These are phyloP conservation scores for Drosophila silvestris DNA, from an alignment of 2,888 invertebrate species.

Conservation along the genomic window DNA sequence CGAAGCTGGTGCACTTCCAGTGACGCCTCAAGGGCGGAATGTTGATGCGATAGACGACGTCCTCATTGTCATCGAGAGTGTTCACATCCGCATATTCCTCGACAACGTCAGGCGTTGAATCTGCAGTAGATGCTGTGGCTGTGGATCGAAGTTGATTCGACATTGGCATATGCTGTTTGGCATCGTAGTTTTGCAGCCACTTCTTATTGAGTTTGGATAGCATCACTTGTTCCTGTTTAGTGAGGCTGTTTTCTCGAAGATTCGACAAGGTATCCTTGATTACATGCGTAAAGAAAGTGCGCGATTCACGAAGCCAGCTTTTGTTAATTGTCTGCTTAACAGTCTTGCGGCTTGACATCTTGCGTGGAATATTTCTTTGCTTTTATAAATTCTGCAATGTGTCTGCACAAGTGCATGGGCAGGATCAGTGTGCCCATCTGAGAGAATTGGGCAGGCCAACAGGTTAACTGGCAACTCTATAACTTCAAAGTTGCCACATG, in stretches of 20 bases:
- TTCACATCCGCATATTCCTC: neutral
- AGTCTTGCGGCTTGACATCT: neutral
- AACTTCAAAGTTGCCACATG: neutral
- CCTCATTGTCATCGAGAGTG: slow-evolving; percentile 18
- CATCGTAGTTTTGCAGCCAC: slow-evolving; percentile 13
- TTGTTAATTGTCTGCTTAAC: too few species aligned
- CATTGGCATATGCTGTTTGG: neutral
- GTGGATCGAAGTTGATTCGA: neutral
- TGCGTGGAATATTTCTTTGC: neutral
- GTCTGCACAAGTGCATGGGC: neutral
- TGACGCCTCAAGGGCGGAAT: slow-evolving; percentile 13
- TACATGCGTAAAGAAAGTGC: slow-evolving; percentile 13
- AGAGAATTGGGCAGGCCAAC: neutral
- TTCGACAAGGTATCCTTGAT: slow-evolving; percentile 4
- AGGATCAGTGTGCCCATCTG: neutral
- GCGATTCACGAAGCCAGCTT: slow-evolving; percentile 27
- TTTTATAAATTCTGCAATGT: neutral
- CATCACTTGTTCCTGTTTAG: neutral
- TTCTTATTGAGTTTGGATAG: slow-evolving; percentile 6
- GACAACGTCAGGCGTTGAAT: neutral
- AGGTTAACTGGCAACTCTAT: neutral
- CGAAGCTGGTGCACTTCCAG: slow-evolving; percentile 31
- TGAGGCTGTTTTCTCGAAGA: neutral
- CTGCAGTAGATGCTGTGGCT: neutral
- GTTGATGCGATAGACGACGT: slow-evolving; percentile 14